A percentile compares a stretch with the other conserved stretches of the same genome.
Evolutionary conservation across 2,797 vertebrate genomes (phyloP).

Genomic region (Mus caroli): DNA sequence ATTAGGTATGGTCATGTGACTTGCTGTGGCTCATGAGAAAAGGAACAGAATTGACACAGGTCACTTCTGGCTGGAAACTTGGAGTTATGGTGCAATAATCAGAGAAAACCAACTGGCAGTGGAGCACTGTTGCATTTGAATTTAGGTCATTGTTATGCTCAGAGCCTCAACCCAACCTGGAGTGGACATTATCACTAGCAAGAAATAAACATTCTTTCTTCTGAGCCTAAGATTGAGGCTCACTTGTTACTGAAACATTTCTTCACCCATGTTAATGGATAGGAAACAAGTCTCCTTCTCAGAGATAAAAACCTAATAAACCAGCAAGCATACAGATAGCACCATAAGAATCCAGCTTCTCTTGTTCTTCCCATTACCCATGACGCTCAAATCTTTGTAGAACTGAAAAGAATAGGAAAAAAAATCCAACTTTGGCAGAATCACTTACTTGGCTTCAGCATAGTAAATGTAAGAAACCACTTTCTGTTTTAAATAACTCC

Average conservation of each 20-base stretch:
- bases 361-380: not conserved
- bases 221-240: constrained; percentile 7
- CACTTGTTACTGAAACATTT: not conserved
- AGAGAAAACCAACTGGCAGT: not conserved
- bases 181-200: not conserved
- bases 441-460: constrained; percentile 17
- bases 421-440: constrained; percentile 47
- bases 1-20: not conserved
- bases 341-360: constrained; percentile 40
- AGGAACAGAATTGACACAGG: constrained; percentile 21
- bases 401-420: constrained; percentile 48
- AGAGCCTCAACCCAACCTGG: not conserved
- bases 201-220: constrained; percentile 34
- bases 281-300: not conserved
- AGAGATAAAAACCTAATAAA: not conserved
- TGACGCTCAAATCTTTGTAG: constrained; percentile 4
- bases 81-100: not conserved
- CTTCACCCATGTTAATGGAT: not conserved
- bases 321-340: not conserved
- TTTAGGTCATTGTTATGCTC: not conserved
- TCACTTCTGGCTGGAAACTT: constrained; percentile 47
- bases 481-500: constrained; percentile 61
- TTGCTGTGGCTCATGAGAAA: constrained; percentile 34
- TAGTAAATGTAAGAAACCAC: constrained; percentile 30
- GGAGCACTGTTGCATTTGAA: not conserved